Evolutionary conservation across 2,888 invertebrate genomes (phyloP), one percentile per base, ranked within the genome.

Genomic region (Ommatoiulus sabulosus): DNA sequence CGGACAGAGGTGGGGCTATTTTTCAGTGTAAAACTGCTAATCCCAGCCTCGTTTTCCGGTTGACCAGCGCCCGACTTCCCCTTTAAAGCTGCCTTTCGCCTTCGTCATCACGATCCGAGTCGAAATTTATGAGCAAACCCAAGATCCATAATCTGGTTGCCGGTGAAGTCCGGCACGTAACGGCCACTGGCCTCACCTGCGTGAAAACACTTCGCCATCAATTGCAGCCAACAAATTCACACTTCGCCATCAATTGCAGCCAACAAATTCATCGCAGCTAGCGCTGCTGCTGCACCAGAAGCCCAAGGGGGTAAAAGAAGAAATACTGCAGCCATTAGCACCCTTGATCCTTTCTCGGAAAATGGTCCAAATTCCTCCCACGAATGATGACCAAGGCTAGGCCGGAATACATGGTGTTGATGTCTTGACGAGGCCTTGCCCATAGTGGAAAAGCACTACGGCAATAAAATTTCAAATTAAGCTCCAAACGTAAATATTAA

Each of bases 311-410:
- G 80, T 24, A 24, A 72, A 80, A 80, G 35, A 80, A 80, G 80
- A 80, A 80, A 80, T 80, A 80, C 80, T 80, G 80, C 80, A 80
- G 80, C 80, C 80, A 80, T 80, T 80, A 80, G 24, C 80, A 80
- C 80, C 80, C 80, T 80, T 80, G 80, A 80, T 80, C 80, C 80
- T 35, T 80, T 80, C 80, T 3, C 4, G 80, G 80, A 80, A 80
- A 80, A 80, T 80, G 24, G 8, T 35, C 8, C 5, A 80, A 80
- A 80, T 80, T 80, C 80, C 24, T 24, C 24, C 7, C 2, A 2
- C 10, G 3, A 80, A 80, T 12, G 80, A 80, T 10, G 3, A 24
- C 80, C 35, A 35, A 80, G 80, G 20, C 10, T 35, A 3, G 80
- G 80, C 8, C 10, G 35, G 35, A 12, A 80, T 80, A 35, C 80